phyloP scores from a whole-genome alignment of 2,888 invertebrate species.

The Heliconius ethilla region DNA sequence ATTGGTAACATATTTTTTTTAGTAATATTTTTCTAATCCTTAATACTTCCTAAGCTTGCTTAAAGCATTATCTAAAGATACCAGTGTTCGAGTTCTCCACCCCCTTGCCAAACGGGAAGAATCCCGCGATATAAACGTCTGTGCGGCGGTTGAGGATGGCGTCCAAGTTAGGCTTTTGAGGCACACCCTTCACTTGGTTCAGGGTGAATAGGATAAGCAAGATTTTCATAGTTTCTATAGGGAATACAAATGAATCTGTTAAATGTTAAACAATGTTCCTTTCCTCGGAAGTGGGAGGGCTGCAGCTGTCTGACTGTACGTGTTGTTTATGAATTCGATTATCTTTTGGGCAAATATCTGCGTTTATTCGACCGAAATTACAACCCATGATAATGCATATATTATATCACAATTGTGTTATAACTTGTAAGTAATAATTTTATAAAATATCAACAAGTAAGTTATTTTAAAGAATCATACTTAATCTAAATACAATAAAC shows the following conservation, averaged over 20 bases:
- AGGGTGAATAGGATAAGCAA: slow-evolving; percentile 50
- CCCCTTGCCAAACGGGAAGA: slow-evolving; percentile 93
- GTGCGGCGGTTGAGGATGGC: slow-evolving; percentile 85
- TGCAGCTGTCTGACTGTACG: no score
- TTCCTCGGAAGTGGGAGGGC: no score
- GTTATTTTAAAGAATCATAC: no score
- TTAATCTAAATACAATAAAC: not conserved
- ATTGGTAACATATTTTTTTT: not conserved
- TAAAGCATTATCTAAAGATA: slow-evolving; percentile 51
- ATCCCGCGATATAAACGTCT: slow-evolving; percentile 95
- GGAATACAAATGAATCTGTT: not conserved
- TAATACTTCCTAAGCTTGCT: not conserved
- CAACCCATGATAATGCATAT: no score
- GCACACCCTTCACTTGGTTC: slow-evolving; percentile 51
- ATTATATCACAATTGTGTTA: no score
- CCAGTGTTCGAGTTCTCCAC: slow-evolving; percentile 92
- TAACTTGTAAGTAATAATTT: no score
- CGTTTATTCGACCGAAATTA: no score
- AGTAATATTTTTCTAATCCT: not conserved
- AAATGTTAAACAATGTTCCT: not conserved
- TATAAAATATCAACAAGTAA: no score
- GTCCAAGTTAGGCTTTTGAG: slow-evolving; percentile 86
- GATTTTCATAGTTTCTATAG: slow-evolving; percentile 22
- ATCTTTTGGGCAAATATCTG: no score
- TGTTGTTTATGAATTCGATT: no score